These are phyloP conservation scores for Notolepis coatsorum DNA, from an alignment of 2,797 vertebrate genomes.

Conservation along the genomic window DNA sequence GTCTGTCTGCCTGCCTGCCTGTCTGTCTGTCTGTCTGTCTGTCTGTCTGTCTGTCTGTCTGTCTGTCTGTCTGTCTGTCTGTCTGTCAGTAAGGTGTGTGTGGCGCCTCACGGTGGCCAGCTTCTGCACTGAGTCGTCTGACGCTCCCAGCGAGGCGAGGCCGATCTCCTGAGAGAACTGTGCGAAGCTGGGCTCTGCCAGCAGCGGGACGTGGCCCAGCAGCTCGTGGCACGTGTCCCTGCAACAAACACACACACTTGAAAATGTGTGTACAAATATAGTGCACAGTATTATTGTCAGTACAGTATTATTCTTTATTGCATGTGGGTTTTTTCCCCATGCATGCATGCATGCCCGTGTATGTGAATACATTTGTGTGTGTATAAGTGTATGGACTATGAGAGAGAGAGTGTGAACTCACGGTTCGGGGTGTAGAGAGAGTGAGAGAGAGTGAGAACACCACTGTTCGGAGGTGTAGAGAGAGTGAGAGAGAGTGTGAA, in stretches of 20 bases:
- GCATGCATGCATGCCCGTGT: neutral
- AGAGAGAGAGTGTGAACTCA: neutral
- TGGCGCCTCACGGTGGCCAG: slow-evolving; percentile 80
- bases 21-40: neutral
- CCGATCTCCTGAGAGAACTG: slow-evolving; percentile 90
- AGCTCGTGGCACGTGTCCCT: slow-evolving; percentile 89
- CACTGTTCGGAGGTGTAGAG: neutral
- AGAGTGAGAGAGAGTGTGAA: neutral
- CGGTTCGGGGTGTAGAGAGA: neutral
- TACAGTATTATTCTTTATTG: too few species aligned
- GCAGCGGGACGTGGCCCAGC: slow-evolving; percentile 84
- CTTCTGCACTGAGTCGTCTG: slow-evolving; percentile 86
- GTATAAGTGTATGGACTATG: neutral
- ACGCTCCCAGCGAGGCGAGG: slow-evolving; percentile 85
- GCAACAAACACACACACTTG: slow-evolving; percentile 15
- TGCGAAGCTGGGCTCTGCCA: slow-evolving; percentile 88
- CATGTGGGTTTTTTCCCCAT: too few species aligned
- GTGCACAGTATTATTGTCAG: slow-evolving; percentile 59
- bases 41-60: neutral
- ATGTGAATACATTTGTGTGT: too few species aligned
- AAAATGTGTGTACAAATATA: too few species aligned
- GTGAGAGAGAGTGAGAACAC: neutral
- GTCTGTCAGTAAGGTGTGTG: neutral
- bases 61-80: neutral
- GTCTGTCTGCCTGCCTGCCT: neutral